Conservation (phyloP, 1,140 invertebrate genomes). For the Micrasema minimum region DNA sequence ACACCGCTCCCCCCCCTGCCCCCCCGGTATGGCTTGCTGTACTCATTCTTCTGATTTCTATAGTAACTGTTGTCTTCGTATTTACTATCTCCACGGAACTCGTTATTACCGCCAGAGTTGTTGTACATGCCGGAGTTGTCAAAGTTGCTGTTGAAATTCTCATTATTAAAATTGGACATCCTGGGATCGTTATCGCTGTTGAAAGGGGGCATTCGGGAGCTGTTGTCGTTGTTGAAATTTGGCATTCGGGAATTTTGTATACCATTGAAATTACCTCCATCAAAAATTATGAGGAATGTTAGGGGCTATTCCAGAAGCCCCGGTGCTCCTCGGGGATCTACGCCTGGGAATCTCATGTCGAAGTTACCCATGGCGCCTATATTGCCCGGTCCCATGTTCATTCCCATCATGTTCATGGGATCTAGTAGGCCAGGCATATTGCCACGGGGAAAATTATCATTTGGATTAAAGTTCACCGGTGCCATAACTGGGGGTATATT, state of each 20-base stretch:
- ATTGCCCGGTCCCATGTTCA: conserved; percentile 54
- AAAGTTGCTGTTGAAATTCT: conserved; percentile 51
- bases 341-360: conserved; percentile 59
- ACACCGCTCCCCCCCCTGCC: conserved; percentile 61
- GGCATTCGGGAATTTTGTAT: conserved; percentile 56
- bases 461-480: conserved; percentile 61
- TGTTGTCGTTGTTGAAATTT: conserved; percentile 43
- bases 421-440: conserved; percentile 30
- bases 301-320: conserved; percentile 63
- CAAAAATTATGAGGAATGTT: conserved; percentile 65
- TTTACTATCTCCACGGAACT: conserved; percentile 61
- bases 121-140: conserved; percentile 36
- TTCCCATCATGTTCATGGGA: conserved; percentile 59
- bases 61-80: conserved; percentile 63
- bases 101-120: conserved; percentile 56
- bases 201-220: conserved; percentile 56
- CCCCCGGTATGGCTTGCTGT: conserved; percentile 56
- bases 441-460: conserved; percentile 55
- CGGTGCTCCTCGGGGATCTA: conserved; percentile 58
- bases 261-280: conserved; percentile 57
- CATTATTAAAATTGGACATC: conserved; percentile 52
- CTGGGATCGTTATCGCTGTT: conserved; percentile 55
- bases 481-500: conserved; percentile 60
- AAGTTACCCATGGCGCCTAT: conserved; percentile 59
- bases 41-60: conserved; percentile 60